Evolutionary conservation across 2,797 vertebrate species (phyloP), one percentile per base, ranked within the genome.

Genomic region (Spizella passerina): DNA sequence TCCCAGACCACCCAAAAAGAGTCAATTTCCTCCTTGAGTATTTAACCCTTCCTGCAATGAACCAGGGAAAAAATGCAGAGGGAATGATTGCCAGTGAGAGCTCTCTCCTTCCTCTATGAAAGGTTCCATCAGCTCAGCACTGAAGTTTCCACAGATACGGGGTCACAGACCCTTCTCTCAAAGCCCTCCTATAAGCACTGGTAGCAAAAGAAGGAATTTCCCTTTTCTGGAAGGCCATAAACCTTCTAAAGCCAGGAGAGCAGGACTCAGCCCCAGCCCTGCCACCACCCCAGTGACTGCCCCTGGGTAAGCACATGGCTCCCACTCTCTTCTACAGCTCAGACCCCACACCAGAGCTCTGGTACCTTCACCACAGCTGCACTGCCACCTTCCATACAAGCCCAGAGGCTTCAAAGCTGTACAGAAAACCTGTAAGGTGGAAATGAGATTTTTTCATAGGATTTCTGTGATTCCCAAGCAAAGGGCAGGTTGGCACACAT

Each of bases 1-100:
- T 89, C 75, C 39, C 65, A 94, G 95, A 95, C 87, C 91, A 96
- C 95, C 93, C 93, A 96, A 87, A 96, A 93, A 71, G 91, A 50
- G 50, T 16, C 27, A 55, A 47, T 65, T 83, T 87, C 72, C 84
- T 86, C 85, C 46, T 50, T 20, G 36, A 68, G 26, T 44, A 47
- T 75, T 96, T 96, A 96, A 96, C 95, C 93, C 91, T 88, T 95
- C 47, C 76, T 77, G 46, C 38, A 89, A 38, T 11, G 24, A n/a
- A 43, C 29, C 1, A 1, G 30, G 34, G n/a, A 8, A 76, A 82
- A 76, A 85, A 16, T 0, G 0, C n/a, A 50, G 79, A 20, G 22
- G 60, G 41, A 73, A 59, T 6, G 29, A 57, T 6, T 44, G 32
- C 20, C 55, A 39, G 19, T 6, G 9, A 83, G 29, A 88, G 43